phyloP scores from a whole-genome alignment of 2,797 vertebrate genomes.

The Synanceia verrucosa region DNA sequence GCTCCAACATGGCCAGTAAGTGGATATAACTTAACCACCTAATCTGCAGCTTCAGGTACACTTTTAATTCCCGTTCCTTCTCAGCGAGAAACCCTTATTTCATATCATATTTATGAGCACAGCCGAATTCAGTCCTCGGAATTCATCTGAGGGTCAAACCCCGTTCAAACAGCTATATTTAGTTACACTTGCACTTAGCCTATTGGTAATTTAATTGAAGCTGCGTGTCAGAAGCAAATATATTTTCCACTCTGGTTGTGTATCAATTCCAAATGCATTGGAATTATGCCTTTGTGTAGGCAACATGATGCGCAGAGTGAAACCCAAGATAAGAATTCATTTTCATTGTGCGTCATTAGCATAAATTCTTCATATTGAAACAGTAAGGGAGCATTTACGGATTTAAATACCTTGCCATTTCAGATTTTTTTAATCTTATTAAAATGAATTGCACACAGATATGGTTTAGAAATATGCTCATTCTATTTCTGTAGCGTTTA shows the following conservation, averaged over 20 bases:
- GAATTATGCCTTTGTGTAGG: constrained; percentile 51
- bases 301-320: constrained; percentile 48
- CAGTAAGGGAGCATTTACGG: background rate
- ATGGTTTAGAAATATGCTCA: background rate
- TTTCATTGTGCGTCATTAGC: constrained; percentile 32
- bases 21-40: constrained; percentile 12
- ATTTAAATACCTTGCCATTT: constrained; percentile 25
- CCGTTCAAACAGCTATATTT: constrained; percentile 67
- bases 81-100: constrained; percentile 25
- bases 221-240: constrained; percentile 54
- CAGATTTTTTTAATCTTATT: constrained; percentile 4
- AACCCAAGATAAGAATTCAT: constrained; percentile 61
- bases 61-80: constrained; percentile 31
- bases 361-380: constrained; percentile 38
- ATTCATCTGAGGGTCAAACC: constrained; percentile 58
- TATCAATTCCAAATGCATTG: constrained; percentile 40
- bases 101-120: constrained; percentile 44
- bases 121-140: constrained; percentile 29
- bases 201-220: constrained; percentile 70
- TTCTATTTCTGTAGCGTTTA: background rate
- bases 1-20: background rate
- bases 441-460: background rate
- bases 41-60: constrained; percentile 20
- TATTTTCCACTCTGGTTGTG: constrained; percentile 64
- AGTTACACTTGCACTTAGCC: constrained; percentile 68